A percentile compares a stretch with the other conserved stretches of the same genome.
Evolutionary conservation across 2,888 invertebrate species (phyloP).

Genomic region (Dexiosoma caninum): DNA sequence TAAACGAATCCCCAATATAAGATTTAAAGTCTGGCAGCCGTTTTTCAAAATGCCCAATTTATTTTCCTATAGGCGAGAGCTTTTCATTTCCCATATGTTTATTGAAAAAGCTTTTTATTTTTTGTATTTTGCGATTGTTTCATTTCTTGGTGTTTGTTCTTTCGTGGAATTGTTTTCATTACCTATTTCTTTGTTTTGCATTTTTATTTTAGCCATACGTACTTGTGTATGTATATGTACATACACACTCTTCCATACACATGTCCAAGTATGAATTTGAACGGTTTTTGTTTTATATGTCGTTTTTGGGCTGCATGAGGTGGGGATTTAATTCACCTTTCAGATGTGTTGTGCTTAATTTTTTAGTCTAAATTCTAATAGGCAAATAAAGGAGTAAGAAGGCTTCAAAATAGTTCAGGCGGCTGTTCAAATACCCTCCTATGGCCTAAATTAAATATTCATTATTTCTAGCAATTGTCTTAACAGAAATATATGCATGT

Average conservation of each 20-base stretch:
- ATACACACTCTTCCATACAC: neutral
- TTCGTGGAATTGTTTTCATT: conserved; percentile 68
- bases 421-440: neutral
- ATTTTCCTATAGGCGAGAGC: neutral
- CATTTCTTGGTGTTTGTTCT: conserved; percentile 53
- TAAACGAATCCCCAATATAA: no score
- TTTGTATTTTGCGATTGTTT: conserved; percentile 18
- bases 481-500: neutral
- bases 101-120: conserved; percentile 62
- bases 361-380: neutral
- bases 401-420: neutral
- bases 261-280: neutral
- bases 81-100: conserved; percentile 46
- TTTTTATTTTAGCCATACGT: neutral
- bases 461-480: neutral
- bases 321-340: conserved; percentile 58
- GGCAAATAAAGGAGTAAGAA: neutral
- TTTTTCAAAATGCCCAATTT: neutral
- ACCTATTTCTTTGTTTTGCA: conserved; percentile 51
- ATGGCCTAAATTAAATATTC: conserved; percentile 13
- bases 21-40: neutral
- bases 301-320: conserved; percentile 35
- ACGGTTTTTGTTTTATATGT: neutral
- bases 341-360: neutral
- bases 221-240: neutral